A percentile compares a stretch with the other conserved stretches of the same genome.
Conservation (phyloP, 2,888 invertebrate genomes). For the Hemaris fuciformis region DNA sequence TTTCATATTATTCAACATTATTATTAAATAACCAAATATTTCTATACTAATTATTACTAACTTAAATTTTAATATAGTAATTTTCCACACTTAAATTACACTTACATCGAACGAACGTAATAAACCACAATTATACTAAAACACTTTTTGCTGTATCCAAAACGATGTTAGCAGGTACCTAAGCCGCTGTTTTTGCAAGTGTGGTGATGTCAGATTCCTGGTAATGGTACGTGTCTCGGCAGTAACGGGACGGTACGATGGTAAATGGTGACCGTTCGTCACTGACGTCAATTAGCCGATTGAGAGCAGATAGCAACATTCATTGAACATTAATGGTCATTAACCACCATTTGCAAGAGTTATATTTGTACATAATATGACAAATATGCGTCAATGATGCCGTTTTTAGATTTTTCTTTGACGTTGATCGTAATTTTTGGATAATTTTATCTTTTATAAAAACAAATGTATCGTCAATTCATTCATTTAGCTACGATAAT, state of each 20-base stretch:
- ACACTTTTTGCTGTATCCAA: not conserved
- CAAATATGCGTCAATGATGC: not conserved
- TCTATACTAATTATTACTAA: not conserved
- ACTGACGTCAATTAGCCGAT: conserved; percentile 56
- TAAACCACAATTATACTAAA: conserved; percentile 34
- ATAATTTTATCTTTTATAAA: not conserved
- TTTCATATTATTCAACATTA: too few species aligned
- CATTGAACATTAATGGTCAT: conserved; percentile 16
- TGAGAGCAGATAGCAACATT: conserved; percentile 35
- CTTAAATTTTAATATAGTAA: not conserved
- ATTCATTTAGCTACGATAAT: too few species aligned
- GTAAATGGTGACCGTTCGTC: conserved; percentile 34
- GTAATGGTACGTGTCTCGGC: conserved; percentile 40
- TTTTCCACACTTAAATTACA: not conserved
- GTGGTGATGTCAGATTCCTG: conserved; percentile 34
- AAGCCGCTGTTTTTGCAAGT: conserved; percentile 28
- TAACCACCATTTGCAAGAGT: not conserved
- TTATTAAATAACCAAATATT: too few species aligned
- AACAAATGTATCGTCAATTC: too few species aligned
- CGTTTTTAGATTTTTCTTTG: not conserved
- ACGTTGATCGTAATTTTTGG: not conserved
- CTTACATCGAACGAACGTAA: conserved; percentile 25
- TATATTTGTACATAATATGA: not conserved
- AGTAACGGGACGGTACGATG: conserved; percentile 42
- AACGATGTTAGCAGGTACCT: not conserved